Evolutionary conservation across 1,140 invertebrate species (phyloP).

Genomic region (Frieseomelitta varia): DNA sequence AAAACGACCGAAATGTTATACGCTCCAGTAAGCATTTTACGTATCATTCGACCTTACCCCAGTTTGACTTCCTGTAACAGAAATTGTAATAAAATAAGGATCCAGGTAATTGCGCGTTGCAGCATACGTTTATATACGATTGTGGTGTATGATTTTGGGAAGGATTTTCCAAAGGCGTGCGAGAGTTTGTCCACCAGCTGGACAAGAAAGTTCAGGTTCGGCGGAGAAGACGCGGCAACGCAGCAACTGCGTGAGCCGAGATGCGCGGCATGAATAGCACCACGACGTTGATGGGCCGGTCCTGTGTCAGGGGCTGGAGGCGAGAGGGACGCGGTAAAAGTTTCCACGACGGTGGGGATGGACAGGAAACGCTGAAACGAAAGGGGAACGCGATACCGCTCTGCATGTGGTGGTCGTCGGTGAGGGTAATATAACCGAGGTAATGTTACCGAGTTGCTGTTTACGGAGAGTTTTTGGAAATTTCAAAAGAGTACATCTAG

Average conservation of each 20-base stretch:
- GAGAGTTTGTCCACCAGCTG: conserved; percentile 20
- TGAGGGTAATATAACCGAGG: conserved; percentile 58
- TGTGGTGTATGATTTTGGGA: neutral
- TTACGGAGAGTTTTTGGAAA: conserved; percentile 55
- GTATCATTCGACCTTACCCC: neutral
- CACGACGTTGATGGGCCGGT: conserved; percentile 53
- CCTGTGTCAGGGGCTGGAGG: conserved; percentile 18
- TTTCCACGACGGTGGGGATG: conserved; percentile 62
- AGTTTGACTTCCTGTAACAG: neutral
- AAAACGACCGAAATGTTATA: neutral
- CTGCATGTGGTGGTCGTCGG: conserved; percentile 22
- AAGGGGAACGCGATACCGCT: conserved; percentile 21
- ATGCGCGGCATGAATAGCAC: conserved; percentile 73
- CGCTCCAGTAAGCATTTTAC: neutral
- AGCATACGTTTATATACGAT: neutral
- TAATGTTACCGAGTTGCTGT: conserved; percentile 54
- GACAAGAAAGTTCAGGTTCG: conserved; percentile 60
- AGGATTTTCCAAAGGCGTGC: conserved; percentile 4
- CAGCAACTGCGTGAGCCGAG: conserved; percentile 68
- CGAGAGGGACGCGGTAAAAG: conserved; percentile 54
- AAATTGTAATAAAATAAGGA: neutral
- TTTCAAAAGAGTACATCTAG: conserved; percentile 23
- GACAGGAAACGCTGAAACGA: neutral
- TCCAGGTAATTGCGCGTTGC: neutral
- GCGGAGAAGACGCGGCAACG: conserved; percentile 62